Evolutionary conservation across 2,888 invertebrate genomes (phyloP), one percentile per base, ranked within the genome.

Genomic region (Saturnia pavonia): DNA sequence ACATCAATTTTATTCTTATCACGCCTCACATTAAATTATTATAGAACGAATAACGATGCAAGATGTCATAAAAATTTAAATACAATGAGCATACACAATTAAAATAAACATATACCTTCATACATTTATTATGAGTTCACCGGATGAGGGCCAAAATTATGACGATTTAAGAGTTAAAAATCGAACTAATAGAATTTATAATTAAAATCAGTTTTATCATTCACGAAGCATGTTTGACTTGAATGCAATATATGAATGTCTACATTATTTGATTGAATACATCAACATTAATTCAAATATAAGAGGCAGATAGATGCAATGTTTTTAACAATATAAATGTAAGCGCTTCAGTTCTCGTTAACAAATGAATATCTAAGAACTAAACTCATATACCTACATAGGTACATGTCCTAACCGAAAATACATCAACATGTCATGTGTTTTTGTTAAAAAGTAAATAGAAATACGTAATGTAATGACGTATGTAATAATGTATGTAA

Each of bases 31-130:
- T 40, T 40, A 19, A 65, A n/a, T 40, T 40, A n/a, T 40, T 40
- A 19, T 34, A 40, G 3, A 40, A 65, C 73, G 72, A 75, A 71
- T 69, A 75, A 74, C 40, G 63, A 68, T 69, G 57, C 42, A 71
- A 48, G 25, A 60, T 71, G 68, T 68, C 71, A 69, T 79, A 71
- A 73, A 75, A 74, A 77, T 77, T 76, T 77, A 70, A 77, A 78
- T 78, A 77, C 79, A 78, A 78, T 76, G 54, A 65, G 66, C 19
- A 71, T 51, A 22, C 27, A 69, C 16, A 34, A 19, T 63, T 51
- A 40, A 68, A 48, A 54, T 67, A 43, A 60, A 45, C 54, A 54
- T 54, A 54, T 54, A n/a, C 42, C 22, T 42, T n/a, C 19, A 65
- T 70, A 42, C 12, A 27, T 67, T 66, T 74, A 68, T 68, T 57